Evolutionary conservation across 1,140 invertebrate genomes (phyloP), one percentile per base, ranked within the genome.

Genomic region (Aethina tumida): DNA sequence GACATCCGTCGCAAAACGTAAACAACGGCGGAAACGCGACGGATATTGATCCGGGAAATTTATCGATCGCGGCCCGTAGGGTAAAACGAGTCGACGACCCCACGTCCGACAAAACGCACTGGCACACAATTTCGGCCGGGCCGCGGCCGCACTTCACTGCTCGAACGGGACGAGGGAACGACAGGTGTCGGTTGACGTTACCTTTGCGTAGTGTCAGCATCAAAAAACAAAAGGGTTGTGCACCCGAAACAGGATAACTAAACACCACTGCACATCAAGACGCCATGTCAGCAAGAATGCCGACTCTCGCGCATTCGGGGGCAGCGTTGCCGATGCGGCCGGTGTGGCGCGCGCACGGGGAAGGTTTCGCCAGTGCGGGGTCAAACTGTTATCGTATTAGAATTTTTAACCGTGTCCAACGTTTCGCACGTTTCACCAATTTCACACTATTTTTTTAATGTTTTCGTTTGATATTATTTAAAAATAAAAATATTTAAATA

Each of bases 201-300:
- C 52, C 52, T 54, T 50, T 37, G 41, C 2, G 22, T 41, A 43
- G 41, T 42, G 41, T 35, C 44, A 47, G 43, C 44, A 48, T 41
- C 27, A 47, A 47, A 52, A 43, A 45, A 39, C 18, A 45, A 52
- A 47, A 58, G 56, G 58, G 56, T 58, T 54, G 49, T 47, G 55
- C 53, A 49, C 54, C 45, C 42, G n/a, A 43, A 36, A 47, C 49
- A 55, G 53, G 53, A 57, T 36, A 50, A 47, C 47, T 47, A 47
- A 49, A 49, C 53, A 56, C 50, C 49, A 60, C 54, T 50, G 46
- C 53, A 60, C 56, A 45, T 58, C 50, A 62, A 57, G 55, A 50
- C 59, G 59, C 59, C 59, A 62, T 62, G 59, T 62, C 58, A 62
- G 58, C 58, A 62, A 50, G 43, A 50, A 39, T 45, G 35, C 38